These are phyloP conservation scores for Sebastolobus alascanus DNA, from an alignment of 2,797 vertebrate species.

Conservation along the genomic window DNA sequence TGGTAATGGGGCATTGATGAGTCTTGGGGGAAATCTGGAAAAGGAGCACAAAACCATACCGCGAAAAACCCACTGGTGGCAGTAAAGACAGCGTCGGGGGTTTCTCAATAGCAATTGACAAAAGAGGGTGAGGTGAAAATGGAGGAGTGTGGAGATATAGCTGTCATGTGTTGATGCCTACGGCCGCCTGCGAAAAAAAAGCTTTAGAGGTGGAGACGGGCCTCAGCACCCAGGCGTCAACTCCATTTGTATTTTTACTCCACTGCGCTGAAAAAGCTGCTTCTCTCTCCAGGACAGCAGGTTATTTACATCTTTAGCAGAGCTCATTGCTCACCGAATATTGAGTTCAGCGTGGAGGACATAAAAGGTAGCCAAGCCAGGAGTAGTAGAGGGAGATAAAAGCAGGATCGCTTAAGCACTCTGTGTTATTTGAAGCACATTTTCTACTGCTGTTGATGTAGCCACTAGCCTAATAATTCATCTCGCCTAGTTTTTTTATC, in stretches of 20 bases:
- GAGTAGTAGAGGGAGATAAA: slow-evolving; percentile 77
- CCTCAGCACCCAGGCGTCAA: slow-evolving; percentile 44
- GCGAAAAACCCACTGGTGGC: slow-evolving; percentile 72
- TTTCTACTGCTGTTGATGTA: slow-evolving; percentile 78
- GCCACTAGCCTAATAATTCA: slow-evolving; percentile 77
- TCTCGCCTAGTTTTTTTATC: slow-evolving; percentile 70
- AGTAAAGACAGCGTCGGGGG: slow-evolving; percentile 86
- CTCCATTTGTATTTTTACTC: slow-evolving; percentile 70
- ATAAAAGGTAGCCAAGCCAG: slow-evolving; percentile 78
- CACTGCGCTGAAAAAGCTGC: slow-evolving; percentile 48
- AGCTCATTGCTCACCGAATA: slow-evolving; percentile 78
- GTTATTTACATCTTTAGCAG: slow-evolving; percentile 83
- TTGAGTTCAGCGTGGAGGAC: slow-evolving; percentile 70
- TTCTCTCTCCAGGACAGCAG: slow-evolving; percentile 65
- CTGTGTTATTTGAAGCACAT: slow-evolving; percentile 77
- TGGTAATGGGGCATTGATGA: slow-evolving; percentile 98
- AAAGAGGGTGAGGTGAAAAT: slow-evolving; percentile 57
- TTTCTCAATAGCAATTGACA: slow-evolving; percentile 83
- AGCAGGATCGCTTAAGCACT: slow-evolving; percentile 79
- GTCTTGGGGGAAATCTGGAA: slow-evolving; percentile 88
- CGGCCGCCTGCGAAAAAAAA: slow-evolving; percentile 56
- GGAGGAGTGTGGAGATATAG: slow-evolving; percentile 69
- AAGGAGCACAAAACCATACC: slow-evolving; percentile 82
- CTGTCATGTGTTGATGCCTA: slow-evolving; percentile 83
- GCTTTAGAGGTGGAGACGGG: slow-evolving; percentile 65